Evolutionary conservation across 2,113 vertebrate species (phyloP).

Genomic region (Chionodraco myersi): DNA sequence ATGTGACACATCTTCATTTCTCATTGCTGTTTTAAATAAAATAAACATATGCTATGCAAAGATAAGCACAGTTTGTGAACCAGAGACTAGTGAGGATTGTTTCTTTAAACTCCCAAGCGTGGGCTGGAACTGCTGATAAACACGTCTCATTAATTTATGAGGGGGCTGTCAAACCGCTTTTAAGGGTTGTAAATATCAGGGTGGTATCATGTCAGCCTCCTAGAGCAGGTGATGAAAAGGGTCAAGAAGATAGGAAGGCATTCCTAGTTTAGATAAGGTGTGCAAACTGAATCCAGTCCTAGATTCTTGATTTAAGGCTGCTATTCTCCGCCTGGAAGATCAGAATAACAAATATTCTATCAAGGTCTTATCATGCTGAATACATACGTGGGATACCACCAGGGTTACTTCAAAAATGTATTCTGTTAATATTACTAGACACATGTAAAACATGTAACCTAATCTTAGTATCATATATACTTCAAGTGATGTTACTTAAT

Average conservation of each 20-base stretch:
- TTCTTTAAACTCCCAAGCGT: constrained; percentile 34
- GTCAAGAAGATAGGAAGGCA: constrained; percentile 33
- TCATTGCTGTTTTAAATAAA: not conserved
- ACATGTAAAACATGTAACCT: too few species aligned
- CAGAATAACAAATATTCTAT: not conserved
- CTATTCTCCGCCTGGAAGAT: not conserved
- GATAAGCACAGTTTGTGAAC: not conserved
- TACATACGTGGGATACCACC: not conserved
- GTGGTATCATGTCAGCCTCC: constrained; percentile 45
- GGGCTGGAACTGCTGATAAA: constrained; percentile 46
- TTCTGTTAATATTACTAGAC: too few species aligned
- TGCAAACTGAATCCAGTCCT: not conserved
- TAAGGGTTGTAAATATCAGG: constrained; percentile 64
- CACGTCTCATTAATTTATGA: constrained; percentile 54
- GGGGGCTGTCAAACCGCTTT: constrained; percentile 63
- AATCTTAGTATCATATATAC: too few species aligned
- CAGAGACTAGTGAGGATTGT: constrained; percentile 13
- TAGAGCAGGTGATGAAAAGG: constrained; percentile 18
- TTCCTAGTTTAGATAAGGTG: constrained; percentile 11
- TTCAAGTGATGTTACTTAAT: too few species aligned
- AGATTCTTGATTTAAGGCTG: constrained; percentile 1
- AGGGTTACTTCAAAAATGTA: not conserved
- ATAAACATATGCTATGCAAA: not conserved
- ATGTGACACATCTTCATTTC: not conserved
- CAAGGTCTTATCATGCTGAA: not conserved